A percentile compares a stretch with the other conserved stretches of the same genome.
These are phyloP conservation scores for Matsumurasca onukii DNA, from an alignment of 1,140 invertebrate genomes.

Conservation along the genomic window DNA sequence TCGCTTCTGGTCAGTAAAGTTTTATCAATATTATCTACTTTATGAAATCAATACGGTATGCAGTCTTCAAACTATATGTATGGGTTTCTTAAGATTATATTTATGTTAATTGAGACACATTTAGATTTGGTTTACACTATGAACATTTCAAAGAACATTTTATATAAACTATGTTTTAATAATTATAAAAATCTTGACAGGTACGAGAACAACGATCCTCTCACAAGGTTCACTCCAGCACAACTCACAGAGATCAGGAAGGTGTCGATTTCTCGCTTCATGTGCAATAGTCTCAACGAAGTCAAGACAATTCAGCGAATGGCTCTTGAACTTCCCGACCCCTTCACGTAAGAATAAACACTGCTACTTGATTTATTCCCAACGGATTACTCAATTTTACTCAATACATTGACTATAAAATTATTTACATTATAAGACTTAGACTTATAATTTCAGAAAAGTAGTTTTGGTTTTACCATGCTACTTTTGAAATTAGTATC, in stretches of 20 bases:
- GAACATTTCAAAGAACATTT: too few relatives aligned
- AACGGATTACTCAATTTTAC: too few relatives aligned
- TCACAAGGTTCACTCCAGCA: slow-evolving; percentile 80
- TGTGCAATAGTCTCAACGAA: slow-evolving; percentile 93
- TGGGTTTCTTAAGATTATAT: neutral
- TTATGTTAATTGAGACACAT: neutral
- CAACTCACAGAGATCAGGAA: slow-evolving; percentile 93
- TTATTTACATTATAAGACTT: too few relatives aligned
- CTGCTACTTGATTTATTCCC: too few relatives aligned
- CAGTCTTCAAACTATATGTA: neutral
- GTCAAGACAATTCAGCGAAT: slow-evolving; percentile 83
- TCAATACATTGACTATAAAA: too few relatives aligned
- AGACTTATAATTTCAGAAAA: too few relatives aligned
- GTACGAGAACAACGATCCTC: slow-evolving; percentile 88
- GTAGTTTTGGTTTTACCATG: too few relatives aligned
- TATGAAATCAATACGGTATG: neutral
- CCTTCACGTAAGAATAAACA: slow-evolving; percentile 79
- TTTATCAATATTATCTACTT: neutral
- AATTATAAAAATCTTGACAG: too few relatives aligned
- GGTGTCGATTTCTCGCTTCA: slow-evolving; percentile 81
- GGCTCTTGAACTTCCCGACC: slow-evolving; percentile 86
- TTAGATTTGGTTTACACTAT: too few relatives aligned
- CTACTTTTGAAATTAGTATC: too few relatives aligned
- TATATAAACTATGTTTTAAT: too few relatives aligned
- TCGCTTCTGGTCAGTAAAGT: slow-evolving; percentile 74